Base-by-base conservation (phyloP, 2,113 vertebrate species). In the Brachypodius melanocephalos region DNA sequence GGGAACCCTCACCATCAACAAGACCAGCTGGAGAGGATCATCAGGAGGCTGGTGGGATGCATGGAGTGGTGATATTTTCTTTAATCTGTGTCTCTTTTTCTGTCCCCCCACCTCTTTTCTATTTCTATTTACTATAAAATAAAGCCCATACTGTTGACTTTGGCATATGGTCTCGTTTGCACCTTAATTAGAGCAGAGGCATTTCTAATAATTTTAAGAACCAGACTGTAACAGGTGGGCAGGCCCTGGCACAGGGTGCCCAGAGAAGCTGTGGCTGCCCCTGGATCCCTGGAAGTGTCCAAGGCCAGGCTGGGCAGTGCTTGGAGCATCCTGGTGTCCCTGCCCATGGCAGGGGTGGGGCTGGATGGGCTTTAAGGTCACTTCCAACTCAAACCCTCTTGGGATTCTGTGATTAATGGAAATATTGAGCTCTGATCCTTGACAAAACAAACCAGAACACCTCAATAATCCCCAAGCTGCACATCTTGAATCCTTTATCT, bases 181-280 rank as follows among this genome's bases (percentile, higher is more conserved):
- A 57, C 63, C 17, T 28, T 14, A 21, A 58, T n/a, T 40, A 20
- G 48, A 25, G 34, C 17, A 68, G 42, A 57, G 28, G 22, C 9
- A 57, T 24, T 74, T 85, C 29, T n/a, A 85, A 40, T 5, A 29
- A 57, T 55, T 84, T 48, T 16, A 74, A 74, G 59, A 55, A 65
- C 49, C 18, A 55, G 22, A 46, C 8, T 0, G 0, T 40, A 46
- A 14, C 18, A 84, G 49, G 8, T 19, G 38, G 1, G 0, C 3
- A 45, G 15, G 52, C 18, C 38, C 38, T 59, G 52, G 52, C n/a
- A 58, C 18, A 66, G 43, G 29, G 0, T 66, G 22, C 7, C 16
- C 61, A 81, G 6, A n/a, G 68, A 0, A 46, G 52, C 52, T 81
- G 77, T 40, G 61, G 45, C 22, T 89, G 38, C 38, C 8, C 54